A percentile compares a stretch with the other conserved stretches of the same genome.
Evolutionary conservation across 2,113 vertebrate species (phyloP).

Genomic region (Electrona antarctica): DNA sequence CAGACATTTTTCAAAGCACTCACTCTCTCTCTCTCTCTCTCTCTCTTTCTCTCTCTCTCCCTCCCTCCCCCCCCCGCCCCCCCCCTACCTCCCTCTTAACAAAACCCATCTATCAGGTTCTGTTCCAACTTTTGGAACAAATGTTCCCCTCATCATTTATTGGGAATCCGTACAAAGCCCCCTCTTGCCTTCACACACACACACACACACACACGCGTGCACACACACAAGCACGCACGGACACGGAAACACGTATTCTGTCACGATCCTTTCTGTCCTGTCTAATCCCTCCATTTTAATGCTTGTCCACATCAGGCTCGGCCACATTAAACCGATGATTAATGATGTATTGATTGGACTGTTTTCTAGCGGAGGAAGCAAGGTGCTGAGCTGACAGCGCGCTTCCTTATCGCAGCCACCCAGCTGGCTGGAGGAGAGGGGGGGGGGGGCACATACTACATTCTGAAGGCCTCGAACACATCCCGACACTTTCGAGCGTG

Average conservation of each 20-base stretch:
- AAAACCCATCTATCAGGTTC: slow-evolving; percentile 23
- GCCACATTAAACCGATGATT: slow-evolving; percentile 77
- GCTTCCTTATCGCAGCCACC: slow-evolving; percentile 72
- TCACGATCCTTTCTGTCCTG: slow-evolving; percentile 52
- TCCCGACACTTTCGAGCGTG: slow-evolving; percentile 53
- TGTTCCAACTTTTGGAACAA: slow-evolving; percentile 23
- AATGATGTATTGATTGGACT: slow-evolving; percentile 78
- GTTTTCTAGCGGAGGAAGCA: slow-evolving; percentile 56
- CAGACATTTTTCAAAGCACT: background rate
- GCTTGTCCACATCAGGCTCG: slow-evolving; percentile 66
- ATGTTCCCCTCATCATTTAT: slow-evolving; percentile 51
- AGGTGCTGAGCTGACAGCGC: slow-evolving; percentile 77
- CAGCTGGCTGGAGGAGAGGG: slow-evolving; percentile 62
- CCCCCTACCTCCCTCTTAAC: background rate
- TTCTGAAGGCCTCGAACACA: slow-evolving; percentile 30
- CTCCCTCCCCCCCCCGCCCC: too few relatives aligned
- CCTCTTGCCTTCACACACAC: slow-evolving; percentile 40
- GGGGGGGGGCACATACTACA: background rate
- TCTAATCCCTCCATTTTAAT: slow-evolving; percentile 77
- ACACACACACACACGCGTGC: too few relatives aligned
- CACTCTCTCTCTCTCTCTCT: too few relatives aligned
- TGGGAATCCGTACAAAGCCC: slow-evolving; percentile 33
- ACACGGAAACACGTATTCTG: slow-evolving; percentile 4
- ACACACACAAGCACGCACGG: too few relatives aligned
- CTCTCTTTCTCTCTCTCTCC: background rate